Conservation (phyloP, 2,888 invertebrate species). For the Zygogramma bicolorata region DNA sequence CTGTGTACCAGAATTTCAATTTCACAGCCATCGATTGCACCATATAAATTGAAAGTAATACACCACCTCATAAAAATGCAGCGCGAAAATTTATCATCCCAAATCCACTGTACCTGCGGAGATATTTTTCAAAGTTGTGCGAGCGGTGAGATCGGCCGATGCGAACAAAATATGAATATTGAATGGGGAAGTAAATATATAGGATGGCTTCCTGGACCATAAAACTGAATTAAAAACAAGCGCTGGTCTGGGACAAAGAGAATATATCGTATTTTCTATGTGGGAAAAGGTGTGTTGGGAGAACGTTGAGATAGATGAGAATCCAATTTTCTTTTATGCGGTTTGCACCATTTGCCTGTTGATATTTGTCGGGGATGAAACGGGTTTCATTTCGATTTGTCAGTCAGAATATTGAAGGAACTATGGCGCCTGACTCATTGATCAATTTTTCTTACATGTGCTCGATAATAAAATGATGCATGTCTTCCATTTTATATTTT, state of each 20-base stretch:
- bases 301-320: neutral
- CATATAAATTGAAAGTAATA: constrained; percentile 43
- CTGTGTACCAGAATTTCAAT: neutral
- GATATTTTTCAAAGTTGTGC: constrained; percentile 38
- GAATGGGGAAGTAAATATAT: constrained; percentile 34
- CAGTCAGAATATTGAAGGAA: no score
- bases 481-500: no score
- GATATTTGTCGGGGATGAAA: no score
- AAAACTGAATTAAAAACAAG: constrained; percentile 35
- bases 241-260: constrained; percentile 28
- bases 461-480: no score
- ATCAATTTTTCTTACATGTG: no score
- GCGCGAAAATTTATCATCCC: constrained; percentile 42
- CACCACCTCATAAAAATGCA: constrained; percentile 46
- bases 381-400: no score
- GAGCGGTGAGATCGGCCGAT: constrained; percentile 15
- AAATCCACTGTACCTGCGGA: constrained; percentile 32
- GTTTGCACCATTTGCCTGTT: no score
- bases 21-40: constrained; percentile 37
- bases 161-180: constrained; percentile 34
- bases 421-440: no score
- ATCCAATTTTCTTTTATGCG: no score
- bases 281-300: neutral
- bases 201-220: constrained; percentile 25
- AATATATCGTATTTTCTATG: constrained; percentile 32